phyloP scores from a whole-genome alignment of 2,888 invertebrate genomes.

The Heliothis peltigera region DNA sequence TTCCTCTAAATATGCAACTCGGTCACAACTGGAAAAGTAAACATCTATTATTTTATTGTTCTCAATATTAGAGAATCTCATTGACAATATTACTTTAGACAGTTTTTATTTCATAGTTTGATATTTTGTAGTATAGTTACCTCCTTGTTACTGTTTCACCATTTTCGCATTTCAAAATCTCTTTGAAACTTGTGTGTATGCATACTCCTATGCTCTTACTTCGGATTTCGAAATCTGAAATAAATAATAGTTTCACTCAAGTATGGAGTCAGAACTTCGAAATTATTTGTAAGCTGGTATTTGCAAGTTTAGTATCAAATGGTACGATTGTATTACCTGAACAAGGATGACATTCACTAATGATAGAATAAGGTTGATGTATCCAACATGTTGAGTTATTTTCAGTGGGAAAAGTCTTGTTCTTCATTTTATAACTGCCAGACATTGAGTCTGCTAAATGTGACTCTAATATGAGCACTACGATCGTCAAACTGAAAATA shows the following conservation, averaged over 20 bases:
- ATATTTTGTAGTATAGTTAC: constrained; percentile 84
- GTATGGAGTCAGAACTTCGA: too few species aligned
- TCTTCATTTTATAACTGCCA: constrained; percentile 90
- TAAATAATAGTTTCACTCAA: not conserved
- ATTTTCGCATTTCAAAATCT: constrained; percentile 94
- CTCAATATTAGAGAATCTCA: not conserved
- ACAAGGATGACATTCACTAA: constrained; percentile 96
- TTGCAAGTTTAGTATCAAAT: constrained; percentile 42
- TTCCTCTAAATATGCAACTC: constrained; percentile 95
- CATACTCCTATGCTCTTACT: constrained; percentile 95
- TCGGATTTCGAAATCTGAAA: constrained; percentile 93
- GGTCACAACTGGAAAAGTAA: constrained; percentile 93
- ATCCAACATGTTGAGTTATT: constrained; percentile 95
- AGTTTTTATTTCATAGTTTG: too few species aligned
- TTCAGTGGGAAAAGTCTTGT: constrained; percentile 92
- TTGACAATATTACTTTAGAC: not conserved
- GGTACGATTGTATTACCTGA: constrained; percentile 87
- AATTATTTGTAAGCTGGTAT: not conserved
- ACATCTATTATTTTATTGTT: not conserved
- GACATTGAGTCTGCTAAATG: constrained; percentile 88
- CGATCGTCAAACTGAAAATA: constrained; percentile 92
- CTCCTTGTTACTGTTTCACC: constrained; percentile 95
- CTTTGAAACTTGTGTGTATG: constrained; percentile 95
- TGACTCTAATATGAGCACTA: constrained; percentile 95
- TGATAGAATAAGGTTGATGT: constrained; percentile 92